Conservation (phyloP, 2,888 invertebrate genomes). For the Teleogryllus oceanicus region DNA sequence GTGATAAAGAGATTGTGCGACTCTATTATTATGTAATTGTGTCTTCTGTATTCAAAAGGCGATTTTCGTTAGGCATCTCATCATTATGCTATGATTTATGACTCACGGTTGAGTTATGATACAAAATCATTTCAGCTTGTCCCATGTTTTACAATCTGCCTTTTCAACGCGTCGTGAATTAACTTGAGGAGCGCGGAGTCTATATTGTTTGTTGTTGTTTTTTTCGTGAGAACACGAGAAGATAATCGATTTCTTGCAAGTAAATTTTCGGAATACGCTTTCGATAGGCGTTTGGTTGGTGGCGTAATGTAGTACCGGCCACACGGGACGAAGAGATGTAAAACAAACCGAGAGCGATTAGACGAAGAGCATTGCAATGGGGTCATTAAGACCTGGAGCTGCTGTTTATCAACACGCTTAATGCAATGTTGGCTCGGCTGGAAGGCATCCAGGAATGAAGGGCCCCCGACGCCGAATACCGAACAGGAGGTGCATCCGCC, state of each 20-base stretch:
- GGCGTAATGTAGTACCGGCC: not conserved
- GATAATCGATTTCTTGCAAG: slow-evolving; percentile 11
- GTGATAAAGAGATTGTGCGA: not conserved
- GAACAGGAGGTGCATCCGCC: too few species aligned
- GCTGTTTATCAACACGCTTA: slow-evolving; percentile 4
- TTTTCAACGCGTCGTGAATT: not conserved
- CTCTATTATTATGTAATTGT: slow-evolving; percentile 11
- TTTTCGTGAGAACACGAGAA: not conserved
- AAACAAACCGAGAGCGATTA: not conserved
- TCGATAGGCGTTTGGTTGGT: not conserved
- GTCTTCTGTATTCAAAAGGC: slow-evolving; percentile 11
- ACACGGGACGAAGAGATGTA: not conserved
- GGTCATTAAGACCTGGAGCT: not conserved
- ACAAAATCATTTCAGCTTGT: slow-evolving; percentile 9
- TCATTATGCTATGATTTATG: not conserved
- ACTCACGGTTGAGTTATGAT: not conserved
- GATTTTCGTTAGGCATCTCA: not conserved
- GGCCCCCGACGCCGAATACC: too few species aligned
- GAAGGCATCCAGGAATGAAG: not conserved
- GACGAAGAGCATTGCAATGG: not conserved
- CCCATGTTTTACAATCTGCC: not conserved
- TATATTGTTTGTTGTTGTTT: not conserved
- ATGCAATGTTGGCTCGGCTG: not conserved
- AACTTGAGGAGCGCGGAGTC: not conserved
- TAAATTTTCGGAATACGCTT: not conserved